Base-by-base conservation (phyloP, 2,888 invertebrate species). In the Drosophila acutilabella region DNA sequence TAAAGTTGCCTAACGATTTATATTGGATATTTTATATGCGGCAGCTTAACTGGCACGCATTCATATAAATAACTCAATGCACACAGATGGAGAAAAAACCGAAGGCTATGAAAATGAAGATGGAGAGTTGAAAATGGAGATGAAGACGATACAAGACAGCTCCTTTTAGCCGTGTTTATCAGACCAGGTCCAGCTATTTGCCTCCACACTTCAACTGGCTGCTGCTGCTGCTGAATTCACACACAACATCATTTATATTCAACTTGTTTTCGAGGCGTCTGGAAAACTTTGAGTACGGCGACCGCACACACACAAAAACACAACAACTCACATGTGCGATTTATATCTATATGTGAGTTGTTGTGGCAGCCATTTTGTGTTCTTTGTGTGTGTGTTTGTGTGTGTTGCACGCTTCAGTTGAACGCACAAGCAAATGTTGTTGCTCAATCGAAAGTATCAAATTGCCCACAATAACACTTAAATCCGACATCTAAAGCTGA, bases 401-500 rank as follows among this genome's bases (percentile, higher is more conserved):
- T 41, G 47, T 10, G 76, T 67, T 71, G 81, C 64, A 80, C 65
- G 88, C 75, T 80, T 71, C 83, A 86, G 69, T 88, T 82, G 83
- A 83, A 86, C 83, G 83, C 84, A 81, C 84, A 83, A 81, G 81
- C 81, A 80, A 88, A 89, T 86, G 84, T 81, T 89, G 79, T 87
- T 87, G 83, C 83, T 88, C 89, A 90, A 90, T 90, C 89, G 89
- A 89, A 90, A 90, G 88, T 90, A 89, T 90, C 86, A 83, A 90
- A 90, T 90, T 88, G 88, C 90, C 87, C 88, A 83, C 86, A 90
- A 89, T 89, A 87, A 89, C 89, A 90, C 91, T 90, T 88, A 83
- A 84, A 88, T 78, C 87, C 88, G 67, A 77, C 77, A 74, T 69
- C 76, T 70, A 78, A 78, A 78, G 83, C 75, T 57, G 64, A 86